Conservation (phyloP, 1,140 invertebrate species). For the Paramacrobiotus metropolitanus region DNA sequence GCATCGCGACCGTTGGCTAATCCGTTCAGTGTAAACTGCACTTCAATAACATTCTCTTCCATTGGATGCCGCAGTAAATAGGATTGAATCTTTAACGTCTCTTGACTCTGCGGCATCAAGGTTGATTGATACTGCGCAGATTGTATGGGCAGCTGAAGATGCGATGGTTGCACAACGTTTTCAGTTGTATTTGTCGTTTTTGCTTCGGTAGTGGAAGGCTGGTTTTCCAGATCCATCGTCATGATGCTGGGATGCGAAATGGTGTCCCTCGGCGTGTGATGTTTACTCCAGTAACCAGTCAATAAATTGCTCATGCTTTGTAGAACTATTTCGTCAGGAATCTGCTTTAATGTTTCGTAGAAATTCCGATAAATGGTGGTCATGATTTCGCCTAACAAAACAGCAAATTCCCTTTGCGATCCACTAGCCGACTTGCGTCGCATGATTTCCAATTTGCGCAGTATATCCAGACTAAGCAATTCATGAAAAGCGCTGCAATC, state of each 20-base stretch:
- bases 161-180: not conserved
- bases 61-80: not conserved
- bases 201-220: not conserved
- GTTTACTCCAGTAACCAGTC: not conserved
- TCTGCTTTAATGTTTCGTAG: not conserved
- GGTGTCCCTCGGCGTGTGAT: not conserved
- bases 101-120: not conserved
- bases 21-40: not conserved
- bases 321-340: not conserved
- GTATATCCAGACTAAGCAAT: not conserved
- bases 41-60: not conserved
- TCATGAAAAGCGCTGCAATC: not conserved
- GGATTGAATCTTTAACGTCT: too few relatives aligned
- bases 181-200: not conserved
- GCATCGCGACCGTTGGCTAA: not conserved
- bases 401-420: not conserved
- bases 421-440: not conserved
- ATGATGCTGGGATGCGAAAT: not conserved
- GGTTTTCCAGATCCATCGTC: not conserved
- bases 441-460: not conserved
- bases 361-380: not conserved
- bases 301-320: not conserved
- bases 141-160: not conserved
- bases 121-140: not conserved
- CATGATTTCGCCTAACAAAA: not conserved